Conservation (phyloP, 1,140 invertebrate species). For the Hyles euphorbiae region DNA sequence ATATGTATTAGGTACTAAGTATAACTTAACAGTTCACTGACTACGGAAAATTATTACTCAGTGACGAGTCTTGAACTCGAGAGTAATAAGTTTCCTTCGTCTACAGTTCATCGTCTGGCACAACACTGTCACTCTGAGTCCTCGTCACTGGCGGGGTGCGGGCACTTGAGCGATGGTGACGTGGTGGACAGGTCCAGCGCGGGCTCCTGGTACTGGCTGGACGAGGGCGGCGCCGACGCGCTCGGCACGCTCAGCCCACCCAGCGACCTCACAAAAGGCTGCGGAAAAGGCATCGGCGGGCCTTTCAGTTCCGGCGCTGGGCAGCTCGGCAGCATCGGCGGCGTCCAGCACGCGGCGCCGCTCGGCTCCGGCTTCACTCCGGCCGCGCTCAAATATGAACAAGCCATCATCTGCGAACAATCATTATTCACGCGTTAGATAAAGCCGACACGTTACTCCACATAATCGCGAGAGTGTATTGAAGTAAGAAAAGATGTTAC, state of each 20-base stretch:
- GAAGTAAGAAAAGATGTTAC: constrained; percentile 65
- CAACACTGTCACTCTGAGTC: constrained; percentile 63
- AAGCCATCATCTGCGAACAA: constrained; percentile 70
- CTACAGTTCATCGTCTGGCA: constrained; percentile 50
- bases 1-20: constrained; percentile 64
- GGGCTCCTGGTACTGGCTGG: constrained; percentile 31
- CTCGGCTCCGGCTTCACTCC: constrained; percentile 37
- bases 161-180: constrained; percentile 35
- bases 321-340: constrained; percentile 23
- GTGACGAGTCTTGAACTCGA: background rate
- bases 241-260: constrained; percentile 6
- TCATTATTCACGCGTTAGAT: background rate
- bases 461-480: constrained; percentile 63
- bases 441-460: constrained; percentile 2
- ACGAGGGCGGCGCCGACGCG: constrained; percentile 1
- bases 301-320: constrained; percentile 18
- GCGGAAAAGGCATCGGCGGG: constrained; percentile 12
- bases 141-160: constrained; percentile 33
- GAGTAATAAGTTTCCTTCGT: constrained; percentile 41
- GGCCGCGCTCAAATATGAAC: constrained; percentile 58
- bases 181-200: constrained; percentile 52
- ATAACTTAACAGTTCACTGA: constrained; percentile 61
- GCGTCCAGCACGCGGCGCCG: constrained; percentile 49
- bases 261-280: constrained; percentile 8
- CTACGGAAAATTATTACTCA: constrained; percentile 49